phyloP scores from a whole-genome alignment of 1,140 invertebrate genomes.

The Euwallacea fornicatus region DNA sequence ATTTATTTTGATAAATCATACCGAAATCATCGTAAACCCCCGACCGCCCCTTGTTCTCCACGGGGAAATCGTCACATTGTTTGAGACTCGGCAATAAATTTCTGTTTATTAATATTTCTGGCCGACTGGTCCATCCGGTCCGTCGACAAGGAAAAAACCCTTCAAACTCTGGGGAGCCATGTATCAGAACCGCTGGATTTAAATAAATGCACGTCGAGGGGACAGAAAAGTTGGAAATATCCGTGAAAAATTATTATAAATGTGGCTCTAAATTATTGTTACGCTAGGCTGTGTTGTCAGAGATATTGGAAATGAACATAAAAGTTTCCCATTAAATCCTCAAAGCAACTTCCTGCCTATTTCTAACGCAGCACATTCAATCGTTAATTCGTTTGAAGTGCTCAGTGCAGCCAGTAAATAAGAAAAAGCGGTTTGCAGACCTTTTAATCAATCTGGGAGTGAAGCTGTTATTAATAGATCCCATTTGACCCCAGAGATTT shows the following conservation, averaged over 20 bases:
- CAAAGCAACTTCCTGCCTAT: no score
- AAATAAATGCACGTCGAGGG: conserved; percentile 36
- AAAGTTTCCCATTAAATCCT: neutral
- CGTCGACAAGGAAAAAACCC: conserved; percentile 33
- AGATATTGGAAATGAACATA: conserved; percentile 3
- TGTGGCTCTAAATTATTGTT: conserved; percentile 33
- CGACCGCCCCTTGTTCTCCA: neutral
- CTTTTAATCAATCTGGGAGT: no score
- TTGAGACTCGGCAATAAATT: neutral
- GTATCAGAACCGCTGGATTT: conserved; percentile 35
- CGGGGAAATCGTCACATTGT: neutral
- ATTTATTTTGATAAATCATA: no score
- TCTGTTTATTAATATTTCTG: conserved; percentile 34
- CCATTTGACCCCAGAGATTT: no score
- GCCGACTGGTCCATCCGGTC: conserved; percentile 4
- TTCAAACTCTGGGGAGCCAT: conserved; percentile 27
- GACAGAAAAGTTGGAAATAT: conserved; percentile 28
- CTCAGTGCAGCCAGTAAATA: no score
- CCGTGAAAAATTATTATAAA: conserved; percentile 37
- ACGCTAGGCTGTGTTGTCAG: neutral
- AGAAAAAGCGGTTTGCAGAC: no score
- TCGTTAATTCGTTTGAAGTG: no score
- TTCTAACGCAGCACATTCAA: no score
- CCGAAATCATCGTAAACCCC: no score
- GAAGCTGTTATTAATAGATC: no score